These are phyloP conservation scores for Zosterops japonicus DNA, from an alignment of 2,113 vertebrate genomes.

Conservation along the genomic window DNA sequence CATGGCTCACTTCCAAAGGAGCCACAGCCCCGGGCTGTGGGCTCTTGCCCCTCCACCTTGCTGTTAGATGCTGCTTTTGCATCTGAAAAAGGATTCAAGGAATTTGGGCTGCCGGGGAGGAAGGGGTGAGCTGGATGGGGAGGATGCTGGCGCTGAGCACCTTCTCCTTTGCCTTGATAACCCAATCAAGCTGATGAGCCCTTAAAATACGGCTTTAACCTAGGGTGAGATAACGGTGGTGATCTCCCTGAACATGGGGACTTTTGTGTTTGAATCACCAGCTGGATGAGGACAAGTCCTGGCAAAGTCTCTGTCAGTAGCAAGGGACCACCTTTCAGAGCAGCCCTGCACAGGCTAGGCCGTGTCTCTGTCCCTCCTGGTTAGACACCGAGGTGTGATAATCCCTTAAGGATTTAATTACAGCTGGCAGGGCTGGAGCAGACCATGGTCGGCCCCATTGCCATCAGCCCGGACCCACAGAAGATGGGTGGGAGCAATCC, in stretches of 20 bases:
- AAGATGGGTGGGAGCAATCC: background rate
- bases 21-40: background rate
- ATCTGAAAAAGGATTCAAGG: slow-evolving; percentile 8
- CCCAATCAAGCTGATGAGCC: background rate
- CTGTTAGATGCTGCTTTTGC: background rate
- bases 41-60: background rate
- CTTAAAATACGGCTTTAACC: background rate
- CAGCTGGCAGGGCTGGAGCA: background rate
- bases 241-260: too few species aligned
- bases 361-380: background rate
- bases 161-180: background rate
- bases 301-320: background rate
- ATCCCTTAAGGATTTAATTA: slow-evolving; percentile 17
- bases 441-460: background rate
- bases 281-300: background rate
- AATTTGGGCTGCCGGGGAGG: background rate
- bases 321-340: background rate
- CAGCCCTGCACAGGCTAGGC: background rate
- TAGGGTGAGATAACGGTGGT: slow-evolving; percentile 9
- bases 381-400: background rate
- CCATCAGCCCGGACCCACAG: background rate
- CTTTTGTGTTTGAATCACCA: background rate
- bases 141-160: background rate
- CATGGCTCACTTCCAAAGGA: slow-evolving; percentile 41
- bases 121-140: background rate